Evolutionary conservation across 1,140 invertebrate genomes (phyloP).

Genomic region (Pentalonia nigronervosa): DNA sequence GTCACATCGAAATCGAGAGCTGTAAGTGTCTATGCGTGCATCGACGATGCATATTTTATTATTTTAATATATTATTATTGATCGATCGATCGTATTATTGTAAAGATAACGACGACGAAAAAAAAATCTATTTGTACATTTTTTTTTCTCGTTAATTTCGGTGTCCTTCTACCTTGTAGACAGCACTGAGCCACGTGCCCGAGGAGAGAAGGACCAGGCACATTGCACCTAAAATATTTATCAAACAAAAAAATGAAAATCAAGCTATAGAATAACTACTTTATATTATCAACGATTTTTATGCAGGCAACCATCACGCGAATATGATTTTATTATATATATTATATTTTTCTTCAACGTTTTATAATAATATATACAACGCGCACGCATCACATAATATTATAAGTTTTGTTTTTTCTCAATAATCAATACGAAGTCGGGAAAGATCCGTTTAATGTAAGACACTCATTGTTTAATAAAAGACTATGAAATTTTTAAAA

Average conservation of each 20-base stretch:
- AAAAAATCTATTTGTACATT: constrained; percentile 33
- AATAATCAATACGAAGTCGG: background rate
- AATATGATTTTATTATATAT: background rate
- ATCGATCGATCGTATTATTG: background rate
- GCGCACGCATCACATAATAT: background rate
- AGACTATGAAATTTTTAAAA: background rate
- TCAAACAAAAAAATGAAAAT: background rate
- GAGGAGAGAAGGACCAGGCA: constrained; percentile 70
- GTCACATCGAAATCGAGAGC: constrained; percentile 97
- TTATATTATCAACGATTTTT: background rate
- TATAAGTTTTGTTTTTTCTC: background rate
- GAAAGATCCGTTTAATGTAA: background rate
- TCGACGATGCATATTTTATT: background rate
- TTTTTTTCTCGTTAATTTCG: constrained; percentile 69
- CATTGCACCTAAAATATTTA: constrained; percentile 1
- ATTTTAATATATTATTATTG: background rate
- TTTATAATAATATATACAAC: background rate
- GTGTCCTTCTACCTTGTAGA: constrained; percentile 75
- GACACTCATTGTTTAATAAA: background rate
- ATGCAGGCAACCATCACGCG: background rate
- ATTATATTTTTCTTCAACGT: background rate
- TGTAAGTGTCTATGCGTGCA: constrained; percentile 79
- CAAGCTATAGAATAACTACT: background rate
- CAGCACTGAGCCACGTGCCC: constrained; percentile 68
- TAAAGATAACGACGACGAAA: background rate